These are phyloP conservation scores for Microctenopoma steveboyesi DNA, from an alignment of 2,797 vertebrate genomes.

Conservation along the genomic window DNA sequence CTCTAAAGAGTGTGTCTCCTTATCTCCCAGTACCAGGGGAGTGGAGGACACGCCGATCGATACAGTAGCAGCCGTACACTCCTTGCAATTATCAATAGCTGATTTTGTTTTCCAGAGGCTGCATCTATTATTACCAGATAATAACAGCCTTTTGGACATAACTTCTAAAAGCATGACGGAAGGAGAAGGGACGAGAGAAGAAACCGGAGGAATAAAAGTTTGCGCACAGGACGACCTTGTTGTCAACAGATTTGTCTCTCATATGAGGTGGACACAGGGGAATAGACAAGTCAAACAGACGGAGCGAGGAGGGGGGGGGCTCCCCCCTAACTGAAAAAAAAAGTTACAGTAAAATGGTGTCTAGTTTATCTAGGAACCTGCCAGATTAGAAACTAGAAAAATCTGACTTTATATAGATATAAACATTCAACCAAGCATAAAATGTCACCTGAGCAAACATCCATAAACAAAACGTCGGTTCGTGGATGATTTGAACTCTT, in stretches of 20 bases:
- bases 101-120: conserved; percentile 97
- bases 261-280: conserved; percentile 67
- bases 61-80: conserved; percentile 96
- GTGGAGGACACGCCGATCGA: conserved; percentile 98
- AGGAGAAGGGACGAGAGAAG: conserved; percentile 21
- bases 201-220: conserved; percentile 62
- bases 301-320: background rate
- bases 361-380: conserved; percentile 9
- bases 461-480: background rate
- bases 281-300: conserved; percentile 65
- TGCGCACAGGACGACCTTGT: conserved; percentile 78
- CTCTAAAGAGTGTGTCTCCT: conserved; percentile 99
- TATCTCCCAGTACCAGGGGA: conserved; percentile 98
- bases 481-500: background rate
- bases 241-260: conserved; percentile 78
- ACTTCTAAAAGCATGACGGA: conserved; percentile 70
- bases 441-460: too few species aligned
- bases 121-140: conserved; percentile 98
- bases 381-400: background rate
- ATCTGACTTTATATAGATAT: background rate
- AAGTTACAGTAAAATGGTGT: conserved; percentile 34
- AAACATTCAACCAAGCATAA: background rate
- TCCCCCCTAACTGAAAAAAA: background rate
- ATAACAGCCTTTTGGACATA: conserved; percentile 91
- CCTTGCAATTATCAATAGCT: conserved; percentile 99